These are phyloP conservation scores for Myiagra hebetior DNA, from an alignment of 2,113 vertebrate genomes.

Conservation along the genomic window DNA sequence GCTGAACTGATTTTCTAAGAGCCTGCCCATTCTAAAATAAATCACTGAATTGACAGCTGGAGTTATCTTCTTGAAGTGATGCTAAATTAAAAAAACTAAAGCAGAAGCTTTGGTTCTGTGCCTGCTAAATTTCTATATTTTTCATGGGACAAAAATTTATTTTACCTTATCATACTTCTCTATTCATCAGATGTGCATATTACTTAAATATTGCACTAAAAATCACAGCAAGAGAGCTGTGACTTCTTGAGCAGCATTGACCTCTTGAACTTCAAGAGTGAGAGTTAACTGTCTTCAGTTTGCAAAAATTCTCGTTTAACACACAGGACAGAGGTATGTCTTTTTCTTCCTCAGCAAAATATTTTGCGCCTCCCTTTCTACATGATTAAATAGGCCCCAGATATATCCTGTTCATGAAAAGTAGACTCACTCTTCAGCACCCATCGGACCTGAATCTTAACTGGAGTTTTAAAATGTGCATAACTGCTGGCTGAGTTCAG, in stretches of 20 bases:
- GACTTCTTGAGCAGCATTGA: background rate
- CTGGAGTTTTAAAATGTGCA: background rate
- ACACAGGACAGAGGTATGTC: background rate
- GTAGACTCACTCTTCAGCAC: background rate
- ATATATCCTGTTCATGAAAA: background rate
- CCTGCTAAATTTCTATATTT: background rate
- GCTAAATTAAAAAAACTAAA: background rate
- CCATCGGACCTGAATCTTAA: background rate
- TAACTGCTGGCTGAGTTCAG: background rate
- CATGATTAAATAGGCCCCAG: background rate
- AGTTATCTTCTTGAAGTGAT: constrained; percentile 1
- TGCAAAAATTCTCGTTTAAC: constrained; percentile 17
- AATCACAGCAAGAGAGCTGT: constrained; percentile 6
- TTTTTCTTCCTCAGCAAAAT: constrained; percentile 9
- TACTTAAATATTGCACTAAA: constrained; percentile 25
- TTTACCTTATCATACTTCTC: constrained; percentile 1
- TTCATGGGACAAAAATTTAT: background rate
- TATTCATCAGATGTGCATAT: constrained; percentile 35
- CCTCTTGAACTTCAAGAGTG: constrained; percentile 9
- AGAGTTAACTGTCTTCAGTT: constrained; percentile 8
- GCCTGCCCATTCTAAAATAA: background rate
- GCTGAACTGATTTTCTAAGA: constrained; percentile 28
- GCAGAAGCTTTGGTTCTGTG: background rate
- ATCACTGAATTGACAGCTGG: constrained; percentile 1
- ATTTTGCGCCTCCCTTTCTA: background rate